Base-by-base conservation (phyloP, 2,113 vertebrate species). In the Cathartes aura region DNA sequence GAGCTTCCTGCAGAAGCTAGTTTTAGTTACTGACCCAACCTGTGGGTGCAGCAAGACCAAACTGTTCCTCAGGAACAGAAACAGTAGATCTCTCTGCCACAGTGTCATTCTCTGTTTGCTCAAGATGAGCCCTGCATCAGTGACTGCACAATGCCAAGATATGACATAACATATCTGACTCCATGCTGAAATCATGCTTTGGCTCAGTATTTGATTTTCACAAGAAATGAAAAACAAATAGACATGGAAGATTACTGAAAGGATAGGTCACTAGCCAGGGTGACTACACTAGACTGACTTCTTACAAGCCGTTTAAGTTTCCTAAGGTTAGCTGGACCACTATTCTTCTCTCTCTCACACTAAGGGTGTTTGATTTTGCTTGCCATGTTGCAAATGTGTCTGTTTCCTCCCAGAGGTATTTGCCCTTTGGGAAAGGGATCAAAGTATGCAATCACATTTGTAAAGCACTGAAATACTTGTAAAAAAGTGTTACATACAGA, bases 161-260 rank as follows among this genome's bases (percentile, higher is more conserved):
- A 14, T 1, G 1, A 62, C 82, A 48, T 45, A 78, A 72, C 53
- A 22, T n/a, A 70, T 6, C 62, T 79, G 73, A 63, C 89, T 82
- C 72, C n/a, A 22, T 21, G n/a, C 91, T 94, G 81, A 96, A 74
- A 42, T 91, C 87, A 63, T 58, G 63, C 72, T 95, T 89, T 66
- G n/a, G 80, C 64, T 94, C 64, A 42, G 59, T 53, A 76, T 88
- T 87, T 89, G 22, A 78, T 81, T 91, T 95, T 87, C 91, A 84
- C 40, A 89, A 93, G 73, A 91, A 70, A 95, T 55, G 26, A 73
- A 82, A 95, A 91, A 43, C 56, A 91, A 94, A 94, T 7, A 90
- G 59, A 83, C 17, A 8, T 22, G 42, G 83, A 53, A 83, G 32
- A 87, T 75, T 72, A 68, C 84, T 94, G 78, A 71, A 87, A 68